These are phyloP conservation scores for Dryococelus australis DNA, from an alignment of 2,888 invertebrate species.

Conservation along the genomic window DNA sequence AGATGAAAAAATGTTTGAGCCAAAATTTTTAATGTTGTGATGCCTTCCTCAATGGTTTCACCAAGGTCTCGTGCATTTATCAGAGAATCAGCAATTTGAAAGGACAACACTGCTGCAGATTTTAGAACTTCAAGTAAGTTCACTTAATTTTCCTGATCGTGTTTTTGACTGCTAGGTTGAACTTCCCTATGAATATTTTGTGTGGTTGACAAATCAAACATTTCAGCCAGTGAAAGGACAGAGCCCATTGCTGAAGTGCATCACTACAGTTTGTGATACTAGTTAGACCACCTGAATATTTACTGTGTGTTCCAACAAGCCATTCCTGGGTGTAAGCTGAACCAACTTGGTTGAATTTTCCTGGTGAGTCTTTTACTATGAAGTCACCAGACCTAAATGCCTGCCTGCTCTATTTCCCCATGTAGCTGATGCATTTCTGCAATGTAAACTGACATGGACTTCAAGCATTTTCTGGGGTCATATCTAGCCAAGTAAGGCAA, in stretches of 20 bases:
- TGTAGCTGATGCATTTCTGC: slow-evolving; percentile 39
- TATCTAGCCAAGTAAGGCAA: slow-evolving; percentile 38
- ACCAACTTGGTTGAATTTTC: slow-evolving; percentile 37
- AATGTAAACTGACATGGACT: neutral
- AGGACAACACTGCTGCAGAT: too few species aligned
- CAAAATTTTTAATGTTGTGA: too few species aligned
- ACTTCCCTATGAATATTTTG: too few species aligned
- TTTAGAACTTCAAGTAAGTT: too few species aligned
- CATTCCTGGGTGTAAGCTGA: slow-evolving; percentile 39
- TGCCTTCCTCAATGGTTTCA: too few species aligned
- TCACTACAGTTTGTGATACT: slow-evolving; percentile 20
- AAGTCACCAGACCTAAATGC: slow-evolving; percentile 38
- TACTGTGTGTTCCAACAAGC: slow-evolving; percentile 36
- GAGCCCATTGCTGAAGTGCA: slow-evolving; percentile 10
- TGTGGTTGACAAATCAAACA: too few species aligned
- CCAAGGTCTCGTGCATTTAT: neutral
- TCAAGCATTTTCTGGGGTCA: slow-evolving; percentile 36
- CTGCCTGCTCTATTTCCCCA: slow-evolving; percentile 34
- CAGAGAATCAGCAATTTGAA: slow-evolving; percentile 11
- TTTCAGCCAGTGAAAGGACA: slow-evolving; percentile 23
- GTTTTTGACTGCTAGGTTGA: too few species aligned
- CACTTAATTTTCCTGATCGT: too few species aligned
- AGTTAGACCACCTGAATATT: slow-evolving; percentile 29
- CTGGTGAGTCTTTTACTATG: slow-evolving; percentile 36
- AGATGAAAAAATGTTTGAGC: too few species aligned